Base-by-base conservation (phyloP, 2,797 vertebrate species). In the Neomorphus geoffroyi region DNA sequence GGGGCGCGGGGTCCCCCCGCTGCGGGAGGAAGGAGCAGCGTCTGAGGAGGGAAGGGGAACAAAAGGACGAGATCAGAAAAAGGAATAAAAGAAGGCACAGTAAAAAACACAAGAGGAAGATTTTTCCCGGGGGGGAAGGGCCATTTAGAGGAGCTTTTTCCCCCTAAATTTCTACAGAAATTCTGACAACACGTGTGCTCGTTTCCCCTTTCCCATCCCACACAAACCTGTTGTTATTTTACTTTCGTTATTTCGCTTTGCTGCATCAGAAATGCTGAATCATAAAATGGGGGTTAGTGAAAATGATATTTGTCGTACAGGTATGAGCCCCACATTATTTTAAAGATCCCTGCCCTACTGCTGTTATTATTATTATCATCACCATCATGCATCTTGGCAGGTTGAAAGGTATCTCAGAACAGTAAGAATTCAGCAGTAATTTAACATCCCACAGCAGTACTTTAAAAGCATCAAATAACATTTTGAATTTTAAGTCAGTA, bases 361-460 rank as follows among this genome's bases (percentile, higher is more conserved):
- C 74, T 95, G 81, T 84, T 95, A 26, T 92, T 91, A 72, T 96
- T 6, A 95, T 92, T 66, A 93, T 93, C 87, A 21, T 57, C 80
- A 89, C 90, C 88, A 83, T 92, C 83, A 43, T 41, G 69, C 86
- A 88, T 96, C 90, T 94, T 96, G 96, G 95, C 96, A 97, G 93
- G 92, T 94, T 96, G 95, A 95, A 96, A 94, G 93, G 92, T 95
- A 94, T 91, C 95, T 95, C 90, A 83, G 92, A 96, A 93, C 62
- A 85, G 86, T 67, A 92, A 90, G 94, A 94, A 92, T 93, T 85
- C 90, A 78, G 86, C 90, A 71, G 81, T 90, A 97, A 97, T 96
- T 96, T 95, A 96, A 80, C 94, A 96, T 90, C 88, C 95, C 85
- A 86, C 70, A 64, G 88, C 90, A 90, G 81, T 77, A 60, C 83